phyloP scores from a whole-genome alignment of 2,888 invertebrate species.

The Sisyra nigra region DNA sequence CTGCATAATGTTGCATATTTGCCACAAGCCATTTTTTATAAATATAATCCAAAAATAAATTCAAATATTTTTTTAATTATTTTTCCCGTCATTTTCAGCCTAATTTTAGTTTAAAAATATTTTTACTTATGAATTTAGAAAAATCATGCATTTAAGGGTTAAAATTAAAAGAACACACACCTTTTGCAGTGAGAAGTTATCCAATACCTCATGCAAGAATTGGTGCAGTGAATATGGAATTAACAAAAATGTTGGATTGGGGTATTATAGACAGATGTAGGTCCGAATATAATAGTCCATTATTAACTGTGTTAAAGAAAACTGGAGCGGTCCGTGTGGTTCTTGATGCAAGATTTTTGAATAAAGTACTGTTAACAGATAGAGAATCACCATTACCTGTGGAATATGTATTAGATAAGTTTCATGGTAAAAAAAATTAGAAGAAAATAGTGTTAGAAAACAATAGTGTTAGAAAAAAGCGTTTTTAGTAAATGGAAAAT shows the following conservation, averaged over 20 bases:
- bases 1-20: too few species aligned
- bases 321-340: conserved; percentile 7
- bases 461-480: conserved; percentile 4
- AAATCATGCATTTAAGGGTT: too few species aligned
- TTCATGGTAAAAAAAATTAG: conserved; percentile 6
- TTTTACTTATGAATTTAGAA: too few species aligned
- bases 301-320: conserved; percentile 8
- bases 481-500: conserved; percentile 6
- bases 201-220: conserved; percentile 8
- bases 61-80: too few species aligned
- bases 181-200: conserved; percentile 3
- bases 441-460: conserved; percentile 2
- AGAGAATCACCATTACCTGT: conserved; percentile 6
- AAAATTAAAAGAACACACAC: neutral
- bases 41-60: too few species aligned
- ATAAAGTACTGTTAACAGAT: conserved; percentile 6
- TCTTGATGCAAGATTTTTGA: conserved; percentile 8
- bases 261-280: conserved; percentile 8
- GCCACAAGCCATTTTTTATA: too few species aligned
- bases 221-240: too few species aligned
- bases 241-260: conserved; percentile 7
- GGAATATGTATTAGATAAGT: conserved; percentile 7
- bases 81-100: too few species aligned
- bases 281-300: conserved; percentile 8
- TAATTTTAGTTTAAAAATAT: too few species aligned